phyloP scores from a whole-genome alignment of 2,888 invertebrate genomes.

The Cremastinae sp. region DNA sequence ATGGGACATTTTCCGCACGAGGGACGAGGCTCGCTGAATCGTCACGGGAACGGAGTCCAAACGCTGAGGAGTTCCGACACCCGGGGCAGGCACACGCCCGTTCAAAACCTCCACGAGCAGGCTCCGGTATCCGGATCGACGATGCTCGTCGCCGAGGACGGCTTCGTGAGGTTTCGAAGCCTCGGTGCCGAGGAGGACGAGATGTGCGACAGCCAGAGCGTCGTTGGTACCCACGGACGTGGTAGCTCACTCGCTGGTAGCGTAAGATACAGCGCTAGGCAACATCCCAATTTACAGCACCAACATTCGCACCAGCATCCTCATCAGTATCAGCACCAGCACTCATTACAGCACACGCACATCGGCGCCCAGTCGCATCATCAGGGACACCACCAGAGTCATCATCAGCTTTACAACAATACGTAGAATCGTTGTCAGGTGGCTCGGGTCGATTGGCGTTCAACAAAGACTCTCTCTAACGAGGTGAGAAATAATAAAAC shows the following conservation, averaged over 20 bases:
- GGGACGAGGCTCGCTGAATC: constrained; percentile 77
- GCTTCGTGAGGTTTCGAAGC: constrained; percentile 92
- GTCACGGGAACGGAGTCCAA: constrained; percentile 81
- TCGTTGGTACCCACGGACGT: constrained; percentile 73
- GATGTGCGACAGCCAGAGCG: constrained; percentile 74
- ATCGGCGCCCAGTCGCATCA: constrained; percentile 73
- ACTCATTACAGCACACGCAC: constrained; percentile 75
- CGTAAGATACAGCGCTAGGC: constrained; percentile 76
- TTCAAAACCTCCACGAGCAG: constrained; percentile 80
- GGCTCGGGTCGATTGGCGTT: constrained; percentile 65
- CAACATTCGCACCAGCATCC: constrained; percentile 71
- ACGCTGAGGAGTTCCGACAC: constrained; percentile 81
- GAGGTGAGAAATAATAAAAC: constrained; percentile 53
- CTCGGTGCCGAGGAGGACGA: constrained; percentile 81
- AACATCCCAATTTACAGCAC: constrained; percentile 66
- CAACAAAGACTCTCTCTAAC: constrained; percentile 63
- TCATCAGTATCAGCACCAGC: constrained; percentile 73
- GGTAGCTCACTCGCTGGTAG: constrained; percentile 76
- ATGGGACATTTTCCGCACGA: constrained; percentile 82
- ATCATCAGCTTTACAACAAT: constrained; percentile 78
- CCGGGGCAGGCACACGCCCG: constrained; percentile 73
- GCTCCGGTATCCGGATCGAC: constrained; percentile 82
- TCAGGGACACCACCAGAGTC: constrained; percentile 73
- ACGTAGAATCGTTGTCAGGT: constrained; percentile 73
- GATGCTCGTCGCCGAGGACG: constrained; percentile 95